Evolutionary conservation across 2,888 invertebrate species (phyloP).

Genomic region (Liopterus haemorrhoidalis): DNA sequence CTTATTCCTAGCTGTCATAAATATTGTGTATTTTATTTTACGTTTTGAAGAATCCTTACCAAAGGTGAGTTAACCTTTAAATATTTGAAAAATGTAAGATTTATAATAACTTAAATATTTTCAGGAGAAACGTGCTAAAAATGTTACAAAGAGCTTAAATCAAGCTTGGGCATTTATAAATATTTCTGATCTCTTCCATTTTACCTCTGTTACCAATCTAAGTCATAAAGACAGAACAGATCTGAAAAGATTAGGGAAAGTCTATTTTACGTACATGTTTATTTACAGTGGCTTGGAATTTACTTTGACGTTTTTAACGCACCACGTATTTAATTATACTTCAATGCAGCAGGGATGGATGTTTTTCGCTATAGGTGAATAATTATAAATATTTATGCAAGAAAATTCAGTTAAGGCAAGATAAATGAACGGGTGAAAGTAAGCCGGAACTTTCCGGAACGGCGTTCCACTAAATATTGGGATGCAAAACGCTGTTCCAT

Average conservation of each 20-base stretch:
- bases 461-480: no score
- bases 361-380: conserved; percentile 84
- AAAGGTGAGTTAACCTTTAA: conserved; percentile 47
- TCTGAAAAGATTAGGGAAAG: conserved; percentile 62
- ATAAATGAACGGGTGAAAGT: no score
- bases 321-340: conserved; percentile 82
- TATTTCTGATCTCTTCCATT: conserved; percentile 51
- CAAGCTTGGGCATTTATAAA: conserved; percentile 40
- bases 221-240: conserved; percentile 56
- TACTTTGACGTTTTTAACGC: conserved; percentile 93
- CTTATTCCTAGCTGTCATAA: conserved; percentile 64
- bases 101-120: conserved; percentile 37
- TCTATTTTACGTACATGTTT: conserved; percentile 88
- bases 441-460: no score
- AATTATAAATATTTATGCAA: conserved; percentile 7
- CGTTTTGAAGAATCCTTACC: conserved; percentile 82
- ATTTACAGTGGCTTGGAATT: conserved; percentile 96
- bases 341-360: conserved; percentile 98
- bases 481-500: no score
- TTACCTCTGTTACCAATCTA: conserved; percentile 62
- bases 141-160: conserved; percentile 52
- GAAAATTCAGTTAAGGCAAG: no score
- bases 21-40: conserved; percentile 67
- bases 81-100: conserved; percentile 2
- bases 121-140: conserved; percentile 64